Evolutionary conservation across 2,888 invertebrate genomes (phyloP), one percentile per base, ranked within the genome.

Genomic region (Sisyra terminalis): DNA sequence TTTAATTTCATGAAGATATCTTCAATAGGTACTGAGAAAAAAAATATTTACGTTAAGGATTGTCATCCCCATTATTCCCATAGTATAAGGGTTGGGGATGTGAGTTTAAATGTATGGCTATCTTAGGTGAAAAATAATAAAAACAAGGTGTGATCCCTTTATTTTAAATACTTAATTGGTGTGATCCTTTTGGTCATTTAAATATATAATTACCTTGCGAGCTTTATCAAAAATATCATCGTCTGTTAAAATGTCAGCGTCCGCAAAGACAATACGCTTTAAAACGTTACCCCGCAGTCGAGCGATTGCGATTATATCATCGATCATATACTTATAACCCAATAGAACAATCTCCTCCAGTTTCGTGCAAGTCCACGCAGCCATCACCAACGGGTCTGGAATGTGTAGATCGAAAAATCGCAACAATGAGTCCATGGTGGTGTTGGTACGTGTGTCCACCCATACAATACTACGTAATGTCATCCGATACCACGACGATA

Each of bases 271-370:
- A 31, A 78, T 59, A 36, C 64, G 63, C 47, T 65, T 65, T 48
- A 78, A 59, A 24, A 63, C 64, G 15, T 64, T 54, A 37, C 71
- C 71, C 43, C 75, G 61, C 29, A 79, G 63, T 48, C 78, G 65
- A 31, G 75, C 72, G 40, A 80, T 73, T 15, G 76, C 78, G 24
- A 78, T 63, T 42, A 78, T 58, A 59, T 77, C 73, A 48, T 74
- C 69, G 45, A 70, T 70, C 47, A 63, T 65, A 54, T 78, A 73
- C 49, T 72, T 70, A 54, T 75, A 74, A 30, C 78, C 70, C 47
- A 68, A 57, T 3, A 74, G 53, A 35, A 75, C 69, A 42, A 79
- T 59, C 52, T 74, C 70, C 47, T 66, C 61, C 16, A 79, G 63
- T 42, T 68, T 64, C 18, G 61, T 61, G 55, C 78, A 78, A 48